A percentile compares a stretch with the other conserved stretches of the same genome.
Evolutionary conservation across 2,113 vertebrate species (phyloP).

Genomic region (Columba livia): DNA sequence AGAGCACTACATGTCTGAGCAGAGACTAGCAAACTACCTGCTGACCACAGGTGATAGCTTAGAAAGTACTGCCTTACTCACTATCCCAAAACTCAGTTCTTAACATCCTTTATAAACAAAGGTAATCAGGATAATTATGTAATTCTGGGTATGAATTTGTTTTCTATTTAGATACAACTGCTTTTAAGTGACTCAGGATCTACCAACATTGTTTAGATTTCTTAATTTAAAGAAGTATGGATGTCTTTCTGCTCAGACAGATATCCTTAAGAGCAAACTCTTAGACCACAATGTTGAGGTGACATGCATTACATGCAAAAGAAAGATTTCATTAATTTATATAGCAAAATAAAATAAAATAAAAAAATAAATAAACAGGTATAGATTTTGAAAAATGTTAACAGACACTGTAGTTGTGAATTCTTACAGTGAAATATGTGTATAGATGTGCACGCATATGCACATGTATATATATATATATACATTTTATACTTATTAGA

Average conservation of each 20-base stretch:
- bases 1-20: background rate
- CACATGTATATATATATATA: background rate
- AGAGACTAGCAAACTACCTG: background rate
- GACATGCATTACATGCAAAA: background rate
- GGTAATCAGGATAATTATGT: background rate
- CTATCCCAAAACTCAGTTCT: background rate
- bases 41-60: background rate
- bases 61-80: background rate
- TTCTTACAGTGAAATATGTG: background rate
- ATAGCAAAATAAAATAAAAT: background rate
- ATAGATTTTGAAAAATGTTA: background rate
- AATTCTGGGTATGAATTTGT: background rate
- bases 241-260: background rate
- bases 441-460: background rate
- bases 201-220: background rate
- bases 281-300: background rate
- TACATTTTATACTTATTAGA: background rate
- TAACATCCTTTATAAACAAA: background rate
- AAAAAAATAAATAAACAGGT: rapidly evolving
- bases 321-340: background rate
- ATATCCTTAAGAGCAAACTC: background rate
- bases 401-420: background rate
- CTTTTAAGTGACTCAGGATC: background rate
- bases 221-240: background rate
- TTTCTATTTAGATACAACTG: background rate